Evolutionary conservation across 2,888 invertebrate species (phyloP).

Genomic region (Anthophora plumipes): DNA sequence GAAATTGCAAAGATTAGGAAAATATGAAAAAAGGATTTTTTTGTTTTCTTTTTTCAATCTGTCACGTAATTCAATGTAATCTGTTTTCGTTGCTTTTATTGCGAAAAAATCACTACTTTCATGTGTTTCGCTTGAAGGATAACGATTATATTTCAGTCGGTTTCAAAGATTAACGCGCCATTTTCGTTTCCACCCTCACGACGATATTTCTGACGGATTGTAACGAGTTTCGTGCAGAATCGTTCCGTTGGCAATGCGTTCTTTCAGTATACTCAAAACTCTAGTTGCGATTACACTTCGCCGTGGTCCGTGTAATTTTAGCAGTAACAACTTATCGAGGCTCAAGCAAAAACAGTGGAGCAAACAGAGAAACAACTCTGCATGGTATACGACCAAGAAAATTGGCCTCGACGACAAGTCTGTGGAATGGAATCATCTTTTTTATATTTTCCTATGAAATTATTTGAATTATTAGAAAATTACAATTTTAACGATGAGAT

Average conservation of each 20-base stretch:
- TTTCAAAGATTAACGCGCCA: neutral
- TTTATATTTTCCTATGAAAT: too few species aligned
- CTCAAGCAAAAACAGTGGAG: constrained; percentile 36
- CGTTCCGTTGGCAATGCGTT: constrained; percentile 41
- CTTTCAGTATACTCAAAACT: constrained; percentile 17
- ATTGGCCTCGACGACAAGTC: too few species aligned
- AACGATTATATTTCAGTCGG: constrained; percentile 19
- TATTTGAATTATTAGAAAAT: too few species aligned
- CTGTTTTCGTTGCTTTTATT: neutral
- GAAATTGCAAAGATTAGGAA: too few species aligned
- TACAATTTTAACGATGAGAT: too few species aligned
- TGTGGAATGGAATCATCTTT: too few species aligned
- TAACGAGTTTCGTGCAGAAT: constrained; percentile 25
- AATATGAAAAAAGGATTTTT: too few species aligned
- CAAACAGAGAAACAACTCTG: constrained; percentile 34
- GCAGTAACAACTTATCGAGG: constrained; percentile 47
- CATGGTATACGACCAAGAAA: neutral
- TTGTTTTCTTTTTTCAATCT: too few species aligned
- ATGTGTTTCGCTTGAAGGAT: neutral
- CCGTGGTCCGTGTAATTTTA: constrained; percentile 59
- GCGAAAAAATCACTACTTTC: neutral
- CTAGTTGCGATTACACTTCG: constrained; percentile 32
- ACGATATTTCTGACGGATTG: constrained; percentile 49
- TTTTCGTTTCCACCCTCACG: constrained; percentile 16
- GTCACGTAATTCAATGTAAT: too few species aligned